These are phyloP conservation scores for Glomeris marginata DNA, from an alignment of 2,888 invertebrate genomes.

Conservation along the genomic window DNA sequence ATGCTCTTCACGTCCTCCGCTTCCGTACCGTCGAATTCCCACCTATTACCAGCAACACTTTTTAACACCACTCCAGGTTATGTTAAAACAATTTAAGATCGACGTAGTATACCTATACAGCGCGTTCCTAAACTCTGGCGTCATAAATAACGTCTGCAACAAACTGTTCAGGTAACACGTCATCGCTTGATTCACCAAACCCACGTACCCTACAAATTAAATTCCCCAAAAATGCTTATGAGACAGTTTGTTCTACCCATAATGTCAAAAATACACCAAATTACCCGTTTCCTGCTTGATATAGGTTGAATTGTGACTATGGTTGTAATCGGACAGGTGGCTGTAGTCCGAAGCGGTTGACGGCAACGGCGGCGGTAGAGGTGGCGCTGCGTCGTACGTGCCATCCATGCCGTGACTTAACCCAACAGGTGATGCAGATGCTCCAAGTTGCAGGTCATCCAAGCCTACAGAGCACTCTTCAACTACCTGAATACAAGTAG, in stretches of 20 bases:
- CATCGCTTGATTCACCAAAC: slow-evolving; percentile 79
- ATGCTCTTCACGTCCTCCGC: slow-evolving; percentile 52
- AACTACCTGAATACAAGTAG: neutral
- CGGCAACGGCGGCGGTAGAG: slow-evolving; percentile 1
- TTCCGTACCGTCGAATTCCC: slow-evolving; percentile 52
- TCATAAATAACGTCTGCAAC: slow-evolving; percentile 76
- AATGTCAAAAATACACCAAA: neutral
- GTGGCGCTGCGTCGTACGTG: neutral
- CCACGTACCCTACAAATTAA: slow-evolving; percentile 44
- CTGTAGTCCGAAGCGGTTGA: slow-evolving; percentile 12
- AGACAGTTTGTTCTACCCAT: neutral
- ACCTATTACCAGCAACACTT: slow-evolving; percentile 26
- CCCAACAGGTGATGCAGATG: slow-evolving; percentile 32
- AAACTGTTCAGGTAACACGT: slow-evolving; percentile 82
- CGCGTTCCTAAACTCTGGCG: slow-evolving; percentile 79
- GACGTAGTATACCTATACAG: slow-evolving; percentile 40
- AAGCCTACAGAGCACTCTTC: slow-evolving; percentile 19
- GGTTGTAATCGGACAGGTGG: slow-evolving; percentile 21
- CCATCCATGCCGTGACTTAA: neutral
- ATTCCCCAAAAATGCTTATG: too few relatives aligned
- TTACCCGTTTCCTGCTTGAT: slow-evolving; percentile 33
- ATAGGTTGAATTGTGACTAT: slow-evolving; percentile 23
- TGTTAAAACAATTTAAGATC: neutral
- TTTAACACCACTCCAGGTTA: neutral
- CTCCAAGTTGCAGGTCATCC: slow-evolving; percentile 34